Evolutionary conservation across 1,140 invertebrate species (phyloP), one percentile per base, ranked within the genome.

Genomic region (Drosophila gunungcola): DNA sequence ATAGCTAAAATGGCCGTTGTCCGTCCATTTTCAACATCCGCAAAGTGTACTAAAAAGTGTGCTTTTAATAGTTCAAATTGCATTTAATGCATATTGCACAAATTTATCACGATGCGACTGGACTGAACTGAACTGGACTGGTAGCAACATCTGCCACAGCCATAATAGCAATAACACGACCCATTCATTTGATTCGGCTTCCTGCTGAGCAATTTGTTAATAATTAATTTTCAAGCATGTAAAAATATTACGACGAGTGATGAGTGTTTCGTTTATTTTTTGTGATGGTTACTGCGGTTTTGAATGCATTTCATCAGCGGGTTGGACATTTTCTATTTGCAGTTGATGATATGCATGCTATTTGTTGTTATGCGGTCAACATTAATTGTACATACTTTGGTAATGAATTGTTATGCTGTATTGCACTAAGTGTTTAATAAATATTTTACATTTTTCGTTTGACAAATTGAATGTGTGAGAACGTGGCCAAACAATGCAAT

Each of bases 51-150:
- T 72, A 61, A 82, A 82, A 62, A 82, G 74, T 82, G 55, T 62
- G 80, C 80, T 82, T 78, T 78, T 78, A 82, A 82, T 81, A 82
- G 68, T 74, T 82, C 74, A 82, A 82, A 82, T 74, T 82, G 80
- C 80, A 78, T 82, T 82, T 78, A 73, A 82, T 82, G 79, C 74
- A 78, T 64, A 65, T 62, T 63, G 70, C 68, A 82, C 61, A 82
- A 67, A 72, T 72, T 72, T 64, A 36, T 57, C 64, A 32, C 68
- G 48, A 69, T 64, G 42, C 27, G 63, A 29, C 43, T 21, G 16
- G 1, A 21, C 16, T 21, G 16, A 61, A 38, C 58, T 48, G 43
- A 32, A 38, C 73, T 25, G 48, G 48, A 13, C 38, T 68, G 45
- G 42, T 13, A 43, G 62, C 51, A 56, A 55, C 64, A 78, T 39